phyloP scores from a whole-genome alignment of 1,140 invertebrate genomes.

The Zophobas atratus region DNA sequence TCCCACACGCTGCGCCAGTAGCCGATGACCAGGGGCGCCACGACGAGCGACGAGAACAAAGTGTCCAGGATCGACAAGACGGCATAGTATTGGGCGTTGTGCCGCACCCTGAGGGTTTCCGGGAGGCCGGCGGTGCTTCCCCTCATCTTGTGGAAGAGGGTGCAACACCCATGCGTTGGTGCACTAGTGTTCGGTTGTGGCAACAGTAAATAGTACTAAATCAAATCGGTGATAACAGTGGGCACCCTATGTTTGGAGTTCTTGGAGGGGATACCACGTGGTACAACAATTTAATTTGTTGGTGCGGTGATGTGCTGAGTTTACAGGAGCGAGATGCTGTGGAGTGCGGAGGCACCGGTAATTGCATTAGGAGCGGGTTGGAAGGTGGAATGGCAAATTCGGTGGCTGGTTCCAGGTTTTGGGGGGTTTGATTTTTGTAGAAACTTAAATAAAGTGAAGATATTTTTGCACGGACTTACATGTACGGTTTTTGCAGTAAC shows the following conservation, averaged over 20 bases:
- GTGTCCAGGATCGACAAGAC: constrained; percentile 80
- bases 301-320: constrained; percentile 30
- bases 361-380: background rate
- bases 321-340: constrained; percentile 1
- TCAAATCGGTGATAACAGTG: constrained; percentile 40
- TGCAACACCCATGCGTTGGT: constrained; percentile 18
- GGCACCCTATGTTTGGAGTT: constrained; percentile 41
- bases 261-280: constrained; percentile 45
- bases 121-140: constrained; percentile 74
- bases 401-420: background rate
- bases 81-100: constrained; percentile 71
- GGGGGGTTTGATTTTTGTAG: too few relatives aligned
- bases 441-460: too few relatives aligned
- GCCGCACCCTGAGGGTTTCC: constrained; percentile 69
- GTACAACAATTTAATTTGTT: constrained; percentile 47
- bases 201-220: constrained; percentile 40
- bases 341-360: constrained; percentile 13
- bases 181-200: constrained; percentile 27
- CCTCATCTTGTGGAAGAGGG: constrained; percentile 67
- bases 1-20: constrained; percentile 91
- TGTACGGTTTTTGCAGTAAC: too few relatives aligned
- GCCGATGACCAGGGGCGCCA: constrained; percentile 84
- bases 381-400: background rate
- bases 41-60: constrained; percentile 79
- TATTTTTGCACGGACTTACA: too few relatives aligned